Base-by-base conservation (phyloP, 2,888 invertebrate species). In the Melipona bicolor region DNA sequence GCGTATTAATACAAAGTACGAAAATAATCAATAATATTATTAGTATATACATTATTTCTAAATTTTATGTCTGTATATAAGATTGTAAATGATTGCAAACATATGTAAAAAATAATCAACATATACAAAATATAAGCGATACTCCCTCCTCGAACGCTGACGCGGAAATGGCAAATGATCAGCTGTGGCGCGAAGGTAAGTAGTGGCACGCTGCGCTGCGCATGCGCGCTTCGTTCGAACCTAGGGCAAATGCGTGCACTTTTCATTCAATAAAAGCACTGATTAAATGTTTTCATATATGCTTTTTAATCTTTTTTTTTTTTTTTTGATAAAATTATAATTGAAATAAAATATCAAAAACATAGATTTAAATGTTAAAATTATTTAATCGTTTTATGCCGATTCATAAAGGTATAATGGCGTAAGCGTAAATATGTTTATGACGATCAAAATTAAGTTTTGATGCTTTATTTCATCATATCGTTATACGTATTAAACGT, bases 401-500 rank as follows among this genome's bases (percentile, higher is more conserved):
- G 19, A 64, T 73, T 49, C 50, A 62, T 61, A 77, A 61, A 19
- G 19, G n/a, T 62, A 52, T 21, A 56, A 67, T 43, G 36, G 36
- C 36, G 36, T 36, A 49, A 62, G n/a, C 36, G 13, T 61, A 50
- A 43, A 59, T 19, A 36, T 36, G 72, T 72, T 61, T 24, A 61
- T 70, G 54, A 77, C 36, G 70, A 52, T 64, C 62, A 50, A 64
- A 67, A 54, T 70, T 15, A 70, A 77, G 69, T 77, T 70, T 70
- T n/a, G 70, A 77, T 50, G 52, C 24, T 77, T 77, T 77, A 77
- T 77, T 77, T 62, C 24, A 24, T 70, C 17, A 69, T 70, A 68
- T 43, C 70, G 70, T 62, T 36, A 70, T 77, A 77, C 70, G 70
- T 70, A 70, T 77, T 77, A 77, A 77, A 77, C 77, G 62, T 77